A percentile compares a stretch with the other conserved stretches of the same genome.
phyloP scores from a whole-genome alignment of 1,140 invertebrate species.

The Aphaenogaster floridana region DNA sequence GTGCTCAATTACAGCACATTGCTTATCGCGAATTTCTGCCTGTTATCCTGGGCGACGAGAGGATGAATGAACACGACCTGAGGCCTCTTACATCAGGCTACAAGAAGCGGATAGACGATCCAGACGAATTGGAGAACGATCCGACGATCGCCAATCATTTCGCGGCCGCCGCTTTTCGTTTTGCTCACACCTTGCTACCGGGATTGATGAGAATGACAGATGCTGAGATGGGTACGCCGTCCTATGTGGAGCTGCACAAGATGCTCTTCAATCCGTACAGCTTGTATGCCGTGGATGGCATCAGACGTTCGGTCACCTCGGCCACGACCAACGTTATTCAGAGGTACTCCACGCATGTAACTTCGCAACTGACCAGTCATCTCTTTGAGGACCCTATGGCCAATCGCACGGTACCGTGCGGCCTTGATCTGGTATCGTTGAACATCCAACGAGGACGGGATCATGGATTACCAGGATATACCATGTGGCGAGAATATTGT shows the following conservation, averaged over 20 bases:
- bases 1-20: slow-evolving; percentile 95
- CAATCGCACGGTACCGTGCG: slow-evolving; percentile 87
- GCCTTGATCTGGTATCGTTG: slow-evolving; percentile 94
- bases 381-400: slow-evolving; percentile 89
- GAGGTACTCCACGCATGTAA: slow-evolving; percentile 87
- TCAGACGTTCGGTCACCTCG: slow-evolving; percentile 89
- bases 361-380: slow-evolving; percentile 90
- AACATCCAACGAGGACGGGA: slow-evolving; percentile 96
- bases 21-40: slow-evolving; percentile 96
- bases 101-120: slow-evolving; percentile 88
- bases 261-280: slow-evolving; percentile 95
- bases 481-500: slow-evolving; percentile 92
- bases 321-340: slow-evolving; percentile 90
- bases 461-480: slow-evolving; percentile 95
- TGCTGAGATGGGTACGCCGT: slow-evolving; percentile 88
- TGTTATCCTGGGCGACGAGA: slow-evolving; percentile 90
- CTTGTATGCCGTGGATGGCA: slow-evolving; percentile 89
- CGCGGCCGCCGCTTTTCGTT: slow-evolving; percentile 95
- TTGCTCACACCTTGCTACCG: slow-evolving; percentile 95
- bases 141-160: slow-evolving; percentile 96
- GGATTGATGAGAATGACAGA: slow-evolving; percentile 90
- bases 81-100: slow-evolving; percentile 88
- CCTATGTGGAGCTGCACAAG: slow-evolving; percentile 91
- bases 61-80: slow-evolving; percentile 88
- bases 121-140: slow-evolving; percentile 89